Conservation (phyloP, 1,140 invertebrate genomes). For the Pseudomyrmex gracilis region DNA sequence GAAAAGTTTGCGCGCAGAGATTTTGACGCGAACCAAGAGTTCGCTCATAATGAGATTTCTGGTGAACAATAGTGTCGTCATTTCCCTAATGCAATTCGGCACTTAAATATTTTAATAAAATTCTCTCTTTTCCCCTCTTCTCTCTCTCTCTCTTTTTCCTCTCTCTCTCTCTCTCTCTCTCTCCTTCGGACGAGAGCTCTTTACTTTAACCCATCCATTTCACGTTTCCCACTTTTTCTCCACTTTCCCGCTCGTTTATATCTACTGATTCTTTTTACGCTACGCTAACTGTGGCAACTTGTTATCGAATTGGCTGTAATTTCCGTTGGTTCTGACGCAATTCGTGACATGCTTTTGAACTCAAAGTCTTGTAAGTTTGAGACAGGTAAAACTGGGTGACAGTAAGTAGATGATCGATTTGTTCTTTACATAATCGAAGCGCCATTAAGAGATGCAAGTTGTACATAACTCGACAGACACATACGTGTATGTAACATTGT, state of each 20-base stretch:
- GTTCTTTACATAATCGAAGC: not conserved
- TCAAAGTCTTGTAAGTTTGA: not conserved
- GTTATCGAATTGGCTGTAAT: slow-evolving; percentile 60
- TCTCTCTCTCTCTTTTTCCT: no score
- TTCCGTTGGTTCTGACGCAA: not conserved
- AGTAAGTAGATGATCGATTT: not conserved
- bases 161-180: not conserved
- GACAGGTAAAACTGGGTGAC: slow-evolving; percentile 1
- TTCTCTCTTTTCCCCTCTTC: slow-evolving; percentile 62
- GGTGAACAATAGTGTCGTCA: slow-evolving; percentile 78
- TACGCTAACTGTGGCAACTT: slow-evolving; percentile 60
- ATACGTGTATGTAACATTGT: not conserved
- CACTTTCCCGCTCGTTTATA: slow-evolving; percentile 29
- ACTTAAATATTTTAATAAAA: slow-evolving; percentile 84
- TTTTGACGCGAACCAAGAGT: slow-evolving; percentile 61
- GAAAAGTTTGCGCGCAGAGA: slow-evolving; percentile 67
- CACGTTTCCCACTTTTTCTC: slow-evolving; percentile 53
- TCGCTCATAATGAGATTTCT: slow-evolving; percentile 79
- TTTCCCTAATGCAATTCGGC: slow-evolving; percentile 81
- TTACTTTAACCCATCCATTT: slow-evolving; percentile 66
- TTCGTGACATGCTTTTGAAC: not conserved
- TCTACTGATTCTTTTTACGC: slow-evolving; percentile 52
- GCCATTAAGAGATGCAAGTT: slow-evolving; percentile 2
- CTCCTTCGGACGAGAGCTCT: slow-evolving; percentile 41
- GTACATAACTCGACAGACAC: not conserved